These are phyloP conservation scores for Platyura marginata DNA, from an alignment of 1,140 invertebrate genomes.

Conservation along the genomic window DNA sequence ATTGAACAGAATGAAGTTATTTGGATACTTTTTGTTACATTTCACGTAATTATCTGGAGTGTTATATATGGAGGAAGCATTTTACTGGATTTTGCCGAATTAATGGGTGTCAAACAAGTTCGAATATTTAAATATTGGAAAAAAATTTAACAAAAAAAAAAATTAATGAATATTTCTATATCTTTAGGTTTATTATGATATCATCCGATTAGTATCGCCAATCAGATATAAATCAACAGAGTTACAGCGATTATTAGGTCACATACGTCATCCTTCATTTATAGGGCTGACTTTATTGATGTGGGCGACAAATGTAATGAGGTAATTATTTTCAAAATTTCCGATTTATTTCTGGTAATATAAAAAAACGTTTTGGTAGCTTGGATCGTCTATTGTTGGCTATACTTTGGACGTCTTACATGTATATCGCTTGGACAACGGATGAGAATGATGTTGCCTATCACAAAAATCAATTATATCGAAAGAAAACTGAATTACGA, in stretches of 20 bases:
- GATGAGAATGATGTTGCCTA: constrained; percentile 29
- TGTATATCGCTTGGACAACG: constrained; percentile 32
- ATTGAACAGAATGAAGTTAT: constrained; percentile 18
- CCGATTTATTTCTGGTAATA: constrained; percentile 4
- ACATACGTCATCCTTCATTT: constrained; percentile 22
- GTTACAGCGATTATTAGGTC: constrained; percentile 14
- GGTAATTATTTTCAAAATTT: constrained; percentile 1
- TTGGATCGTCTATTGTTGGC: constrained; percentile 29
- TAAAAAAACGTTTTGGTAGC: constrained; percentile 16
- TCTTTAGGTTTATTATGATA: constrained; percentile 13
- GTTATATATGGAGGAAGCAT: constrained; percentile 39
- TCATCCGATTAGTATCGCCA: constrained; percentile 12
- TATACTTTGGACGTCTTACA: constrained; percentile 27
- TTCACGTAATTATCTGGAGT: constrained; percentile 34
- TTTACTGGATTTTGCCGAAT: constrained; percentile 38
- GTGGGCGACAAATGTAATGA: constrained; percentile 20
- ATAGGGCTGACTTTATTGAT: constrained; percentile 17
- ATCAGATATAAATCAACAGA: constrained; percentile 15
- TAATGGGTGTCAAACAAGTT: constrained; percentile 38
- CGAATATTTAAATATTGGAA: neutral
- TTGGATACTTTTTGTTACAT: constrained; percentile 26
- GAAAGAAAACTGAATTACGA: constrained; percentile 11
- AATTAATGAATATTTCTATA: neutral
- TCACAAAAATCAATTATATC: constrained; percentile 17
- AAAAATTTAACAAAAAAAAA: too few relatives aligned